These are phyloP conservation scores for Epistrophe grossulariae DNA, from an alignment of 2,888 invertebrate species.

Conservation along the genomic window DNA sequence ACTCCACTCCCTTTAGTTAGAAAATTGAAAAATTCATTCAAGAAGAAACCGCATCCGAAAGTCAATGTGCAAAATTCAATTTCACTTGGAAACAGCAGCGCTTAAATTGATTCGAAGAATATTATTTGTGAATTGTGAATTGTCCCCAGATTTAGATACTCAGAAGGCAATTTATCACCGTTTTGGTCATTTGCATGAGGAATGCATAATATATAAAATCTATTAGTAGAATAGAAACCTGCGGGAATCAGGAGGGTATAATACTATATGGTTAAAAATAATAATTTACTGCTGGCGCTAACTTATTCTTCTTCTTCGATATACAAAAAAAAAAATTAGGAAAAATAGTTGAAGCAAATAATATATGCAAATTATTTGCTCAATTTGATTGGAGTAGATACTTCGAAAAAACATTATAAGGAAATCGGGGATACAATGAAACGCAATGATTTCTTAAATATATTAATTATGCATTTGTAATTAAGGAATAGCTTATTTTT, in stretches of 20 bases:
- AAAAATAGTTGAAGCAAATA: neutral
- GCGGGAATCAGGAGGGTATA: constrained; percentile 14
- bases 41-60: constrained; percentile 51
- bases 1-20: constrained; percentile 70
- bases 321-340: neutral
- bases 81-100: constrained; percentile 50
- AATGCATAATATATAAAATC: constrained; percentile 25
- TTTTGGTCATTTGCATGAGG: constrained; percentile 53
- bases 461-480: no score
- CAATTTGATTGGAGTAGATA: no score
- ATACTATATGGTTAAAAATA: constrained; percentile 1
- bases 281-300: constrained; percentile 45
- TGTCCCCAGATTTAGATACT: constrained; percentile 63
- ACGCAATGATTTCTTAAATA: no score
- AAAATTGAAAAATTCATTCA: constrained; percentile 58
- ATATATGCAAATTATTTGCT: no score
- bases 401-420: no score
- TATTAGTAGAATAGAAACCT: constrained; percentile 20
- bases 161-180: constrained; percentile 57
- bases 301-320: neutral
- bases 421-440: no score
- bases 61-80: constrained; percentile 55
- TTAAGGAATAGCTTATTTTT: no score
- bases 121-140: neutral
- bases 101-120: constrained; percentile 38